Evolutionary conservation across 2,797 vertebrate genomes (phyloP).

Genomic region (Hipposideros larvatus): DNA sequence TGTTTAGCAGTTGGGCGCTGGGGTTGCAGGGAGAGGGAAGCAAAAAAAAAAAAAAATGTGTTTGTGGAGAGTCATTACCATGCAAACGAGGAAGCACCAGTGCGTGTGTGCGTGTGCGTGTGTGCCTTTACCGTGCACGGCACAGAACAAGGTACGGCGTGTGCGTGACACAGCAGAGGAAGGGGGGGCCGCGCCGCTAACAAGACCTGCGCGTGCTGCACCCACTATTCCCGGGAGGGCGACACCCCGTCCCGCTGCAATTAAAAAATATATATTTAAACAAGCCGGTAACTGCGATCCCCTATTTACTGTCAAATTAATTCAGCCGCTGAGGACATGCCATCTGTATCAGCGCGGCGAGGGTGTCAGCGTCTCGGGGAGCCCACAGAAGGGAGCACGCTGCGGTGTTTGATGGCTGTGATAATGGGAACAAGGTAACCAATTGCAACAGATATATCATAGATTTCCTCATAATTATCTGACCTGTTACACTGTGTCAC

Average conservation of each 20-base stretch:
- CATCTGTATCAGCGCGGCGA: slow-evolving; percentile 87
- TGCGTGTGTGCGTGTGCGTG: background rate
- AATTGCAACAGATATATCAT: slow-evolving; percentile 90
- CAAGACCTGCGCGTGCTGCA: slow-evolving; percentile 86
- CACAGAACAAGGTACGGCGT: background rate
- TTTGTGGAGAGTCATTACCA: slow-evolving; percentile 92
- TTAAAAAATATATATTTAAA: slow-evolving; percentile 86
- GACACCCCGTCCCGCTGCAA: slow-evolving; percentile 89
- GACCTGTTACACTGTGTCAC: slow-evolving; percentile 91
- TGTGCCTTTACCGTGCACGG: background rate
- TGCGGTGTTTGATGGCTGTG: slow-evolving; percentile 88
- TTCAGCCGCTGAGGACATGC: slow-evolving; percentile 89
- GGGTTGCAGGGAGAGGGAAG: slow-evolving; percentile 85
- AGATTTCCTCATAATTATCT: slow-evolving; percentile 91
- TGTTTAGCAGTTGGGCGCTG: slow-evolving; percentile 62
- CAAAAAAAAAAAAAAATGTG: slow-evolving; percentile 85
- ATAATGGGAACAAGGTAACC: slow-evolving; percentile 90
- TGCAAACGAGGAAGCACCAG: slow-evolving; percentile 87
- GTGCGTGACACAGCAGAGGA: too few species aligned
- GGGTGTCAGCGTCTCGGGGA: slow-evolving; percentile 87
- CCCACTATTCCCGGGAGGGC: slow-evolving; percentile 92
- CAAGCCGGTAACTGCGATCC: slow-evolving; percentile 89
- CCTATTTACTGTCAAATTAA: slow-evolving; percentile 96
- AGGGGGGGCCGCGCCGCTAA: slow-evolving; percentile 85
- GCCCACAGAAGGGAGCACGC: slow-evolving; percentile 85